phyloP scores from a whole-genome alignment of 2,888 invertebrate genomes.

The Rhorus exstirpatorius region DNA sequence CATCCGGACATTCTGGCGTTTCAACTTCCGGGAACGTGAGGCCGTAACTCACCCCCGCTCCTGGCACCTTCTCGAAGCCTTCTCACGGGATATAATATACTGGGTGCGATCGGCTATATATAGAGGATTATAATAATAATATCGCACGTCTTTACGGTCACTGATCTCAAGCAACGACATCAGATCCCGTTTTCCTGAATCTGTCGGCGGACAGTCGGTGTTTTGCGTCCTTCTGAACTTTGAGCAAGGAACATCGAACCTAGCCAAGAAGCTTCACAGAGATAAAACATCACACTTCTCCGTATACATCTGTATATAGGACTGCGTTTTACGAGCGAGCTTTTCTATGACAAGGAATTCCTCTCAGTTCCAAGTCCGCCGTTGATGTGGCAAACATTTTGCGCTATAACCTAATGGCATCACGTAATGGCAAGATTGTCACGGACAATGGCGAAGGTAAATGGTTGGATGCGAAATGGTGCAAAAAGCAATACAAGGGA shows the following conservation, averaged over 20 bases:
- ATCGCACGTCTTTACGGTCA: conserved; percentile 49
- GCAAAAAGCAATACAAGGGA: conserved; percentile 30
- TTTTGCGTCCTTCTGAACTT: conserved; percentile 22
- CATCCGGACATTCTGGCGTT: conserved; percentile 83
- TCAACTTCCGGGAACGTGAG: conserved; percentile 85
- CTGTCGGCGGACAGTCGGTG: neutral
- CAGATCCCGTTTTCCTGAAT: conserved; percentile 46
- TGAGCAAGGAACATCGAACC: conserved; percentile 1
- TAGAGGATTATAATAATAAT: conserved; percentile 41
- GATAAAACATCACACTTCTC: neutral
- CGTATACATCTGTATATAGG: neutral
- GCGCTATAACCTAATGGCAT: conserved; percentile 57
- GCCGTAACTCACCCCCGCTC: conserved; percentile 69
- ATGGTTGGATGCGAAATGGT: conserved; percentile 53
- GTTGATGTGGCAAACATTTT: conserved; percentile 52
- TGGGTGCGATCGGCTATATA: conserved; percentile 11
- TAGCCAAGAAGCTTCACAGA: neutral
- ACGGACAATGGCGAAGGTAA: conserved; percentile 37
- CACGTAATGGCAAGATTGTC: conserved; percentile 63
- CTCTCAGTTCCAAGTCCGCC: conserved; percentile 62
- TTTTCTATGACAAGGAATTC: conserved; percentile 59
- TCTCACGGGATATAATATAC: conserved; percentile 56
- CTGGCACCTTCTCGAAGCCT: conserved; percentile 71
- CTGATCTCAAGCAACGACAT: conserved; percentile 44
- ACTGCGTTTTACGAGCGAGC: conserved; percentile 48